Evolutionary conservation across 2,888 invertebrate species (phyloP).

Genomic region (Apamea anceps): DNA sequence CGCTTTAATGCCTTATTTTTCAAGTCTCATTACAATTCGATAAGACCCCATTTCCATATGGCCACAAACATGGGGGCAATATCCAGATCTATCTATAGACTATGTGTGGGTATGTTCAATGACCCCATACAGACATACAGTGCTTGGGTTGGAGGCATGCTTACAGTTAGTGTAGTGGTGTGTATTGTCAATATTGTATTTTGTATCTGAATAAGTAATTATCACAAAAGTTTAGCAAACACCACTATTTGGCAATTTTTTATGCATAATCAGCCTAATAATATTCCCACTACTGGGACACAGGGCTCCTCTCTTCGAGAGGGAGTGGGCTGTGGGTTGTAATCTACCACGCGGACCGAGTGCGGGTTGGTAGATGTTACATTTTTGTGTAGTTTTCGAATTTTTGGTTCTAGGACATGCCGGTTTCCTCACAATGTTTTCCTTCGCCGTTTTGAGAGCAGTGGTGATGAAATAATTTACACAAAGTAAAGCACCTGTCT

Average conservation of each 20-base stretch:
- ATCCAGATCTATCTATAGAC: slow-evolving; percentile 50
- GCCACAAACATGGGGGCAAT: slow-evolving; percentile 57
- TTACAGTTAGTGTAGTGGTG: neutral
- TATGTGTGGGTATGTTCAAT: slow-evolving; percentile 29
- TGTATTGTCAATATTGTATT: slow-evolving; percentile 17
- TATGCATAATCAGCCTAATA: neutral
- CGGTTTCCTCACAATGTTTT: neutral
- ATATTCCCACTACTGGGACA: neutral
- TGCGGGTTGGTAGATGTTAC: neutral
- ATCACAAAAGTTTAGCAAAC: neutral
- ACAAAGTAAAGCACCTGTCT: neutral
- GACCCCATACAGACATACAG: slow-evolving; percentile 30
- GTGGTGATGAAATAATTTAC: neutral
- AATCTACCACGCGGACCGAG: too few species aligned
- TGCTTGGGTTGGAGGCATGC: slow-evolving; percentile 12
- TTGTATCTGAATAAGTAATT: neutral
- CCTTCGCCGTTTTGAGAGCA: neutral
- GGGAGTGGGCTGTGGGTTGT: neutral
- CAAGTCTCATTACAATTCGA: slow-evolving; percentile 57
- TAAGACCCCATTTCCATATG: slow-evolving; percentile 55
- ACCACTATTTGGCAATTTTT: neutral
- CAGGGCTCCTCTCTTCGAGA: neutral
- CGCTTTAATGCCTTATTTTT: slow-evolving; percentile 57
- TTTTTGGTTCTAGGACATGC: neutral
- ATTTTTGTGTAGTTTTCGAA: neutral